Evolutionary conservation across 1,140 invertebrate species (phyloP), one percentile per base, ranked within the genome.

Genomic region (Drosophila sucinea): DNA sequence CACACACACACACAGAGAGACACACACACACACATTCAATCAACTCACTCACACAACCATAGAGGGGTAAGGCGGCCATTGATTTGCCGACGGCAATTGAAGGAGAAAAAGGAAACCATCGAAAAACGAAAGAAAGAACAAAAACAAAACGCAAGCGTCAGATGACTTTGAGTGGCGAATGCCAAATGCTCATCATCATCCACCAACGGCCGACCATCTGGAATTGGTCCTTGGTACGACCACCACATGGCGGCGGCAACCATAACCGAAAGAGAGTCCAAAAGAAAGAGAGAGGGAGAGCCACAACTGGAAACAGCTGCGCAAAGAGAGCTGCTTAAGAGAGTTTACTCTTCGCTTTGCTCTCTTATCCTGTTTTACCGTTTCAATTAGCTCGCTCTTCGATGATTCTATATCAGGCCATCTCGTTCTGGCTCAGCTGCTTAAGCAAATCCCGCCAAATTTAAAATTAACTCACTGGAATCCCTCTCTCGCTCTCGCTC

Each of bases 81-180:
- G 77, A 89, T 87, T 89, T 89, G 84, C 83, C 83, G 83, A 67
- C 83, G 83, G 84, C 73, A 80, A 72, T 66, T 56, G 57, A 51
- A 27, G 44, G 23, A 51, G 44, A 51, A 51, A 51, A 51, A 51
- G 44, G 44, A 51, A 41, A 41, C 40, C 40, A n/a, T 41, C 40
- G 3, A n/a, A 41, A 60, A 60, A 75, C 38, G 38, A 40, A 23
- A 23, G 11, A 74, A 74, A 33, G 41, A 60, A 65, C 67, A 58
- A 69, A 66, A 70, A 41, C 55, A 23, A 54, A 23, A 79, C 62
- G 57, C 60, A 60, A 58, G 63, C 66, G 70, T 76, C 62, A 62
- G 80, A 67, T 67, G 76, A 70, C 83, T 74, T 84, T 66, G 70
- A 80, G 73, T 81, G 81, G 81, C 78, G 67, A 81, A 66, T 73